Base-by-base conservation (phyloP, 2,797 vertebrate genomes). In the Rousettus madagascariensis region DNA sequence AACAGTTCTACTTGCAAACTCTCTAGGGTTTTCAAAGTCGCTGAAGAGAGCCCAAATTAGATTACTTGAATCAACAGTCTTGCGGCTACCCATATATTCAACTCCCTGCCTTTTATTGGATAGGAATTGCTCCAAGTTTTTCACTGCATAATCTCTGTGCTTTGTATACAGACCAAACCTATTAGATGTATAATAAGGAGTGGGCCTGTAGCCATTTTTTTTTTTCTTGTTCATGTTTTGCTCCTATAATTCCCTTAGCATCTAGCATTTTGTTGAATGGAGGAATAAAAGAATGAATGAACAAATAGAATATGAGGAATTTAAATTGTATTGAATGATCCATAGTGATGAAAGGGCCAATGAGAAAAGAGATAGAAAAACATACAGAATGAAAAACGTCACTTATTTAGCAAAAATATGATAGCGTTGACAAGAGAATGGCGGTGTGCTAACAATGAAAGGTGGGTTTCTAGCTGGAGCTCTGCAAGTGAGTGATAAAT, bases 11-110 rank as follows among this genome's bases (percentile, higher is more conserved):
- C 68, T 82, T 82, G 80, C 22, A 93, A 91, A 83, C 3, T 93
- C 83, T 95, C 68, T 33, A 68, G 89, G 22, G 75, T 82, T 96
- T 96, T 95, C 17, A 66, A 82, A 95, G 68, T 95, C 63, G 2
- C 68, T 83, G 53, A 93, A 95, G 85, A 92, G 74, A 92, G 13
- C 49, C 63, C 80, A 75, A 90, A 90, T 93, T 65, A 95, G 63
- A 94, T 92, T 92, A 95, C 17, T 83, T 90, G 41, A 90, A 87
- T 95, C 65, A 96, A 95, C 57, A 95, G 10, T 79, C 65, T 92
- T 94, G 10, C 0, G 0, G 63, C 72, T 92, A 88, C 55, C 61
- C 22, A 8, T 79, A 38, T 68, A 69, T 69, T 96, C 24, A 86
- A 43, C 8, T 26, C 90, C 46, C 16, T 92, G 57, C 6, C 88